Evolutionary conservation across 2,888 invertebrate genomes (phyloP).

Genomic region (Stegana nigrithorax): DNA sequence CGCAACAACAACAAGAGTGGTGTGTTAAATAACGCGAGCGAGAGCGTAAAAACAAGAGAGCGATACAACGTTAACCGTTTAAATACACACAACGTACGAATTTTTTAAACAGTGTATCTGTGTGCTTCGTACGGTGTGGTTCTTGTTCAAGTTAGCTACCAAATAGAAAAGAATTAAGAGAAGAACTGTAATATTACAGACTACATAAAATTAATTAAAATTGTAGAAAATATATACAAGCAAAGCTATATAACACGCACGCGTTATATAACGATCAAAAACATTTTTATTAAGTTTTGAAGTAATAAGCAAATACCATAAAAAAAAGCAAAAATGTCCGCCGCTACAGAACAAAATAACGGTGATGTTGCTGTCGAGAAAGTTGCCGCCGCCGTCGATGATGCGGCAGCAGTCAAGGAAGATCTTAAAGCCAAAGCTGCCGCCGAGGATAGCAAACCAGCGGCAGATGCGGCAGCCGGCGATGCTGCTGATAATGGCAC

Average conservation of each 20-base stretch:
- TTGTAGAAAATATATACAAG: constrained; percentile 32
- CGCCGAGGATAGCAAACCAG: constrained; percentile 50
- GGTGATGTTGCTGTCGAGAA: constrained; percentile 81
- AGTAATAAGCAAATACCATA: constrained; percentile 38
- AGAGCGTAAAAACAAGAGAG: constrained; percentile 5
- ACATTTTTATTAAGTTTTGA: constrained; percentile 36
- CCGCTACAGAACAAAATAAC: constrained; percentile 78
- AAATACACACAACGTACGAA: constrained; percentile 59
- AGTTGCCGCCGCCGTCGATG: constrained; percentile 70
- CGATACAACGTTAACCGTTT: constrained; percentile 35
- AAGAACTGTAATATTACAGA: constrained; percentile 36
- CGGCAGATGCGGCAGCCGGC: constrained; percentile 41
- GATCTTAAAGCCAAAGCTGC: constrained; percentile 66
- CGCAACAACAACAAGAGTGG: constrained; percentile 23
- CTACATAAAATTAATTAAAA: constrained; percentile 40
- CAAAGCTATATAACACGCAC: constrained; percentile 38
- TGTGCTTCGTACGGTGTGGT: constrained; percentile 64
- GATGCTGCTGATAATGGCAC: constrained; percentile 63
- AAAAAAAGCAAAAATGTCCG: constrained; percentile 73
- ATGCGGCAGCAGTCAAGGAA: constrained; percentile 66
- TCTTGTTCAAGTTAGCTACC: too few relatives aligned
- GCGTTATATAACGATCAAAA: constrained; percentile 54
- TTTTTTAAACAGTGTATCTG: constrained; percentile 61
- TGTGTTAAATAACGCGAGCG: constrained; percentile 16
- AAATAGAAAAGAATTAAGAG: too few relatives aligned